Conservation (phyloP, 2,888 invertebrate genomes). For the Tiliacea citrago region DNA sequence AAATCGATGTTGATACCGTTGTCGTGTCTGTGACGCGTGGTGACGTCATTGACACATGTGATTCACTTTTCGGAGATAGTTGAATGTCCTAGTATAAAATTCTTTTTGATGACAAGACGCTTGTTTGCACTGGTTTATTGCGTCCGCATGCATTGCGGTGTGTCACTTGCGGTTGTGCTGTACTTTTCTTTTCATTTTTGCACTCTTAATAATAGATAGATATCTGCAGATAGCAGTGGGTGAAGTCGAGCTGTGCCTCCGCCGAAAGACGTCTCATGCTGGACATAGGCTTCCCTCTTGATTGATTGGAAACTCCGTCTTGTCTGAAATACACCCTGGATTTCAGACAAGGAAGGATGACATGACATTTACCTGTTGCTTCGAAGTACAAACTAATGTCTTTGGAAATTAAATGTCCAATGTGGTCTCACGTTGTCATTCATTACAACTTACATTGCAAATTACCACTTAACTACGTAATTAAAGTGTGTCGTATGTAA, state of each 20-base stretch:
- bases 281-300: background rate
- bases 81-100: constrained; percentile 45
- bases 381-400: background rate
- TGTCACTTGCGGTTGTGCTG: constrained; percentile 27
- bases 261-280: background rate
- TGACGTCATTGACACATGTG: constrained; percentile 60
- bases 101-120: constrained; percentile 21
- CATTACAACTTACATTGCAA: constrained; percentile 12
- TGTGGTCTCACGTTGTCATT: background rate
- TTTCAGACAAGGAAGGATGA: background rate
- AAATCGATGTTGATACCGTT: constrained; percentile 60
- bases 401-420: constrained; percentile 13
- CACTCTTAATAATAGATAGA: background rate
- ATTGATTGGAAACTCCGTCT: background rate
- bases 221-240: background rate
- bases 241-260: background rate
- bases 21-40: constrained; percentile 34
- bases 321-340: no score
- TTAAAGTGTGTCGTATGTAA: constrained; percentile 12
- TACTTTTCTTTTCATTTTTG: constrained; percentile 36
- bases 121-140: background rate
- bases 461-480: constrained; percentile 17
- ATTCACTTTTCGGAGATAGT: constrained; percentile 55
- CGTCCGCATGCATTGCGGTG: constrained; percentile 2
- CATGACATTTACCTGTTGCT: background rate